Evolutionary conservation across 2,113 vertebrate species (phyloP).

Genomic region (Caranx ignobilis): DNA sequence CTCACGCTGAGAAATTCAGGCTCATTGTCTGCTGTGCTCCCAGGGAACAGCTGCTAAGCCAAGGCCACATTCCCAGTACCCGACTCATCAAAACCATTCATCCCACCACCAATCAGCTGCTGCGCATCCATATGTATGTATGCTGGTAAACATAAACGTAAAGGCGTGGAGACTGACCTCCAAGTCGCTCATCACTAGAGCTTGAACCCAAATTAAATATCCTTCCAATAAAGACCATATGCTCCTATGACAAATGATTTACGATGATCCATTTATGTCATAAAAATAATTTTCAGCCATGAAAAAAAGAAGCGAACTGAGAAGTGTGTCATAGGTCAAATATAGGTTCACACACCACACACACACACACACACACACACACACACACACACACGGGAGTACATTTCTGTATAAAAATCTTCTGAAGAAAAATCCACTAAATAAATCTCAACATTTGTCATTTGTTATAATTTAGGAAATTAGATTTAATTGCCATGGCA

Average conservation of each 20-base stretch:
- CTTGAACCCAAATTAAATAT: constrained; percentile 22
- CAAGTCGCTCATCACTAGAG: constrained; percentile 18
- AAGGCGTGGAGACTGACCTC: constrained; percentile 49
- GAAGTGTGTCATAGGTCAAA: background rate
- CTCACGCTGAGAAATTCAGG: constrained; percentile 81
- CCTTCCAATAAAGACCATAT: constrained; percentile 39
- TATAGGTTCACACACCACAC: too few species aligned
- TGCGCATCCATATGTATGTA: constrained; percentile 73
- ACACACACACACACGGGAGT: too few species aligned
- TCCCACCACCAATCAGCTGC: constrained; percentile 75
- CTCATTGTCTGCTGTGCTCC: constrained; percentile 86
- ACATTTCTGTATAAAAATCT: background rate
- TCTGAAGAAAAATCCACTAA: background rate
- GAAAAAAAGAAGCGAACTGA: background rate
- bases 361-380: too few species aligned
- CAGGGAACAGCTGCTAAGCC: constrained; percentile 88
- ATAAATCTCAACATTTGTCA: background rate
- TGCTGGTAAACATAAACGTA: constrained; percentile 33
- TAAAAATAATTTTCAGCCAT: constrained; percentile 14
- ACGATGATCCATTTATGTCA: constrained; percentile 30
- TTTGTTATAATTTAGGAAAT: background rate
- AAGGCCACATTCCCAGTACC: constrained; percentile 79
- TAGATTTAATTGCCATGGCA: background rate
- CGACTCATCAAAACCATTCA: constrained; percentile 74
- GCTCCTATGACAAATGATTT: constrained; percentile 39